Evolutionary conservation across 1,140 invertebrate genomes (phyloP), one percentile per base, ranked within the genome.

Genomic region (Mactra quadrangularis): DNA sequence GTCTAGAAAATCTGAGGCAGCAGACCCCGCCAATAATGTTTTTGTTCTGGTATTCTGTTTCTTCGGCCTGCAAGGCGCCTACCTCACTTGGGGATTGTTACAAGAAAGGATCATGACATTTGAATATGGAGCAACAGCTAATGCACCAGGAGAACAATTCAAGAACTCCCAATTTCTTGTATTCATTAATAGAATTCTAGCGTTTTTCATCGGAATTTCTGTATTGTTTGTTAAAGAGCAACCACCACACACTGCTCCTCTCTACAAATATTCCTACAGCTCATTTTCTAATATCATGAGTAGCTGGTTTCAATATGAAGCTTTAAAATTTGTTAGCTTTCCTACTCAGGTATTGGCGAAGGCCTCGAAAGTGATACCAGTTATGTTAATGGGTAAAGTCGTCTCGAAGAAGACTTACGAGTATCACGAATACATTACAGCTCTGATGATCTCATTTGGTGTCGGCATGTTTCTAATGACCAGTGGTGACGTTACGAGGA

Each of bases 291-390:
- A 99, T 93, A 98, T 99, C 81, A 96, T 99, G 95, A 99, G 98
- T 91, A 98, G 97, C 52, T 99, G 98, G 98, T 99, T 98, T 93
- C 99, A 99, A 93, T 99, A 99, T 91, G 99, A 99, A 94, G 98
- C 98, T 27, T 94, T 99, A 3, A 99, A 99, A 93, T 99, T 96
- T 94, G 97, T 99, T 85, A 98, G 96, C 89, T 99, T 99, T 93
- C 98, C 98, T 2, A 98, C 97, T 53, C 98, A 99, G 94, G 96
- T 97, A 85, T 87, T 93, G 47, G 91, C 92, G 9, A 93, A 93
- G 81, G 90, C 92, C 3, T 92, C 88, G 35, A 93, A 93, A 77
- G 90, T 92, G 77, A 98, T 99, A 87, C 97, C 98, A n/a, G 98
- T 99, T 11, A 99, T 99, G 98, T 93, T 99, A 87, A 99, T 99